phyloP scores from a whole-genome alignment of 1,140 invertebrate genomes.

The Drosophila tani region DNA sequence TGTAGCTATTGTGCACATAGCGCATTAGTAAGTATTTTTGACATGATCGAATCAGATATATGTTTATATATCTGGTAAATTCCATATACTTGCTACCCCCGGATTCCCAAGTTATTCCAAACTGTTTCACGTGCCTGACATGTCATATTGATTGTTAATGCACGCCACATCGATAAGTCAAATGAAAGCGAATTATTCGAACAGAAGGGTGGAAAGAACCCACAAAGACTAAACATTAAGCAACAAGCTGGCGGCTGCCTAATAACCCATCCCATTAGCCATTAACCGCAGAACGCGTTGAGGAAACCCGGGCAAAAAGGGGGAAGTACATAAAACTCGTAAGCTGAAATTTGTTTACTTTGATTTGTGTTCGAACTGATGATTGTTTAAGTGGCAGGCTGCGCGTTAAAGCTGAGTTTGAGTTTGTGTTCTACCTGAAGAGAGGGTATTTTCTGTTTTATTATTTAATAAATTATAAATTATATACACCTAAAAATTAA shows the following conservation, averaged over 20 bases:
- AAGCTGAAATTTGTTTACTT: conserved; percentile 40
- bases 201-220: conserved; percentile 5
- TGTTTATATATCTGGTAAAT: not conserved
- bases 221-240: conserved; percentile 30
- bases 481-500: too few species aligned
- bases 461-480: too few species aligned
- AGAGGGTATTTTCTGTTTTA: not conserved
- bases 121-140: conserved; percentile 35
- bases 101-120: conserved; percentile 7
- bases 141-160: conserved; percentile 76
- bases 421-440: conserved; percentile 9
- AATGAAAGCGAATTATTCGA: conserved; percentile 30
- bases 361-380: conserved; percentile 24
- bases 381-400: conserved; percentile 37
- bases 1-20: not conserved
- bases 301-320: not conserved
- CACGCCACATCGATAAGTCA: conserved; percentile 63
- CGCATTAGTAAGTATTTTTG: conserved; percentile 42
- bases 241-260: conserved; percentile 34
- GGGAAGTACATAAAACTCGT: conserved; percentile 1
- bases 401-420: conserved; percentile 2
- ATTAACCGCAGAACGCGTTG: conserved; percentile 9
- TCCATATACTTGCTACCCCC: conserved; percentile 6
- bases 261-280: conserved; percentile 35
- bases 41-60: conserved; percentile 34